phyloP scores from a whole-genome alignment of 2,797 vertebrate genomes.

The Iguana delicatissima region DNA sequence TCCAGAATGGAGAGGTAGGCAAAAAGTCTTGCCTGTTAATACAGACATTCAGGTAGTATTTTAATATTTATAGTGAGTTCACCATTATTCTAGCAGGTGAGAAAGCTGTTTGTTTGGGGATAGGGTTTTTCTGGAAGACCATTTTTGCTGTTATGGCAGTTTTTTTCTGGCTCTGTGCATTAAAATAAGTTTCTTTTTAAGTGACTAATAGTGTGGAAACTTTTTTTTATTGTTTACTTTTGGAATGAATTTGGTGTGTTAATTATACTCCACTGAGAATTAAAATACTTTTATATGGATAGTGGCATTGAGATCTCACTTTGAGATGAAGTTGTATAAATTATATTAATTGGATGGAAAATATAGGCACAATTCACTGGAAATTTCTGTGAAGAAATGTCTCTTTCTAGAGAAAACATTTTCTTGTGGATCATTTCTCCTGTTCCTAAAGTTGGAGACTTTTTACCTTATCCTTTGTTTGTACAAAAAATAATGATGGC shows the following conservation, averaged over 20 bases:
- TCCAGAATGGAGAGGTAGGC: conserved; percentile 91
- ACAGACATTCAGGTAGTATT: conserved; percentile 76
- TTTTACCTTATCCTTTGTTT: background rate
- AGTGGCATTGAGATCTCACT: background rate
- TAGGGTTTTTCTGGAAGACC: background rate
- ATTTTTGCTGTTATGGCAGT: background rate
- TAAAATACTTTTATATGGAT: conserved; percentile 9
- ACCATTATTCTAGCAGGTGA: conserved; percentile 48
- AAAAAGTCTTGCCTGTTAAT: conserved; percentile 60
- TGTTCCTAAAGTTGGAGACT: background rate
- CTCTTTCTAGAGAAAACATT: background rate
- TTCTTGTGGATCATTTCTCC: background rate
- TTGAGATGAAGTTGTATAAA: background rate
- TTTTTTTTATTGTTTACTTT: background rate
- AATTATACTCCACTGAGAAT: background rate
- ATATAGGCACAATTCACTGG: background rate
- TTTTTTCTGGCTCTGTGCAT: background rate
- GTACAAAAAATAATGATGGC: background rate
- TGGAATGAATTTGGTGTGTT: background rate
- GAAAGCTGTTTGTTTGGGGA: conserved; percentile 18
- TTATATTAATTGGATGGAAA: background rate
- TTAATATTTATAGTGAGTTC: conserved; percentile 40
- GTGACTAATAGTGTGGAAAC: background rate
- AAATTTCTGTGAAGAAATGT: background rate
- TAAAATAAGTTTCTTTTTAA: background rate